phyloP scores from a whole-genome alignment of 2,888 invertebrate genomes.

The Lepidochrysops patricia region DNA sequence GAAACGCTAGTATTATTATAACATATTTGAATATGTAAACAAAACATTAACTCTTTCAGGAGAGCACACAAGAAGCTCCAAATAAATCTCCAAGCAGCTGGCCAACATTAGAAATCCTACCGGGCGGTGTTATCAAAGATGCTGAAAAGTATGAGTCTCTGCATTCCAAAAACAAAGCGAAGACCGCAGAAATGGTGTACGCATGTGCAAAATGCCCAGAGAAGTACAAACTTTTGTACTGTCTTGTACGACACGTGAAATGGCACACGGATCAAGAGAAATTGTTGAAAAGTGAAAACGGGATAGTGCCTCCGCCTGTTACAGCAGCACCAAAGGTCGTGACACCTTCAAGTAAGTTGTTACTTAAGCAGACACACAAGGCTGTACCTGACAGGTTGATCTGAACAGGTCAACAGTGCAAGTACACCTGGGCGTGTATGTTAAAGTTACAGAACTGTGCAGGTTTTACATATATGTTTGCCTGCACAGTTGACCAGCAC shows the following conservation, averaged over 20 bases:
- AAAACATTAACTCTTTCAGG: conserved; percentile 14
- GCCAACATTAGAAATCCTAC: conserved; percentile 61
- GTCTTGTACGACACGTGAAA: conserved; percentile 55
- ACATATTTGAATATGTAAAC: not conserved
- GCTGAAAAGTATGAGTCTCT: conserved; percentile 34
- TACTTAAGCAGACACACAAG: too few species aligned
- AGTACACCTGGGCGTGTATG: too few species aligned
- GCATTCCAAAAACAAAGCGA: conserved; percentile 9
- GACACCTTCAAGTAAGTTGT: not conserved
- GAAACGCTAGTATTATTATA: not conserved
- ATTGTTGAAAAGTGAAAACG: conserved; percentile 17
- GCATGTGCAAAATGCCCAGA: conserved; percentile 59
- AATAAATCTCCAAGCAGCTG: conserved; percentile 39
- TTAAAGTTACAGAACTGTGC: too few species aligned
- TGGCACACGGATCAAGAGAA: conserved; percentile 50
- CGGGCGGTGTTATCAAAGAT: conserved; percentile 58
- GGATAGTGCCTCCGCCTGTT: too few species aligned
- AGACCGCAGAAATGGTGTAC: conserved; percentile 45
- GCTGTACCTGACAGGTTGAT: too few species aligned
- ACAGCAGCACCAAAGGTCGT: not conserved
- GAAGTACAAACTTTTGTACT: conserved; percentile 48
- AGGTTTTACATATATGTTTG: too few species aligned
- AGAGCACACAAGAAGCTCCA: conserved; percentile 2
- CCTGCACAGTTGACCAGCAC: too few species aligned
- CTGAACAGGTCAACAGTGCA: too few species aligned